Base-by-base conservation (phyloP, 2,797 vertebrate species). In the Aphelocoma californica region DNA sequence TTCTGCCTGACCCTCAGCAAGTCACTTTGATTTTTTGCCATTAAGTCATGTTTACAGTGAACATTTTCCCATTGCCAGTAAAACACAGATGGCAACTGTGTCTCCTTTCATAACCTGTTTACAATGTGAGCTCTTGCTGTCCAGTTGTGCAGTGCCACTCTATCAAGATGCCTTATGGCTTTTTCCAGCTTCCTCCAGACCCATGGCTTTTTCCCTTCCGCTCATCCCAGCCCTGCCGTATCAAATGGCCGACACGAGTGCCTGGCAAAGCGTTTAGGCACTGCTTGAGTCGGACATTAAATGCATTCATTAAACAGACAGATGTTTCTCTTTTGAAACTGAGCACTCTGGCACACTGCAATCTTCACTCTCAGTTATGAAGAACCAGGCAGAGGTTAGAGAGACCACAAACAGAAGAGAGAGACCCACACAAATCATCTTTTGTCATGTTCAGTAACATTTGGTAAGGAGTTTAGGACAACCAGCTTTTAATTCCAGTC, bases 311-410 rank as follows among this genome's bases (percentile, higher is more conserved):
- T 73, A 72, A 88, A 51, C 48, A 86, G 82, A 72, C 32, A 92
- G 57, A 86, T 42, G 38, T 60, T 92, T 92, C 58, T 53, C 45
- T 64, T 78, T 51, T 40, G 85, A 80, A 93, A 92, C 1, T 24
- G 53, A 82, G 57, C 32, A 28, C 48, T 87, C 3, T 0, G 26
- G n/a, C 84, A 82, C 53, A 21, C 24, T 42, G 69, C 48, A 78
- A 23, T 77, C 51, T 78, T 81, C 38, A 18, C 69, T 86, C 66
- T 47, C 36, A 21, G 62, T 66, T 80, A 66, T 7, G 31, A 81
- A 61, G 24, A 93, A 31, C n/a, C 48, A 92, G 64, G 31, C 54
- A 92, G 60, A 93, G 48, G 86, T 72, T 69, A 94, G 70, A 71
- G 66, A 84, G 34, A 94, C 58, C 77, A 88, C 58, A 94, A 83